A percentile compares a stretch with the other conserved stretches of the same genome.
Conservation (phyloP, 1,140 invertebrate genomes). For the Archivesica marissinica region DNA sequence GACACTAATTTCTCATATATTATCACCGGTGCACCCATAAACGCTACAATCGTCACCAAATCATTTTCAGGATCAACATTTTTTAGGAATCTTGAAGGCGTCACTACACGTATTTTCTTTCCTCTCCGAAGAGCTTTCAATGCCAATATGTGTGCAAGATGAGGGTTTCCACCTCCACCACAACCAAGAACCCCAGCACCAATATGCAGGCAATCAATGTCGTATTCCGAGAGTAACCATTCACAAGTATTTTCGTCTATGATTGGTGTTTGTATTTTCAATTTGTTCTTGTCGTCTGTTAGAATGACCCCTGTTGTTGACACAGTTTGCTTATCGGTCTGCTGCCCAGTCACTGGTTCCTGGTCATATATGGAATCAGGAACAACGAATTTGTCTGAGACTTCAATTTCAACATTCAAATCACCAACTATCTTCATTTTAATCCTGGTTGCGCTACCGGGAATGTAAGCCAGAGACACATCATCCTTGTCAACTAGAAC, state of each 20-base stretch:
- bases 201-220: slow-evolving; percentile 78
- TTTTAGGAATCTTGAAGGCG: slow-evolving; percentile 64
- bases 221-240: slow-evolving; percentile 77
- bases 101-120: slow-evolving; percentile 73
- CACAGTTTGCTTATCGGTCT: slow-evolving; percentile 55
- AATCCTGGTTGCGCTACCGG: slow-evolving; percentile 74
- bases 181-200: slow-evolving; percentile 80
- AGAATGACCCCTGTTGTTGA: slow-evolving; percentile 51
- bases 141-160: slow-evolving; percentile 72
- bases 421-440: slow-evolving; percentile 75
- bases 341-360: neutral
- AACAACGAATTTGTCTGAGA: slow-evolving; percentile 23
- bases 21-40: slow-evolving; percentile 78
- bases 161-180: slow-evolving; percentile 79
- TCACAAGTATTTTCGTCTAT: slow-evolving; percentile 71
- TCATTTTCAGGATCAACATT: slow-evolving; percentile 68
- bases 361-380: slow-evolving; percentile 45
- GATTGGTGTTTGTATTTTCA: slow-evolving; percentile 50
- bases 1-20: slow-evolving; percentile 72
- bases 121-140: slow-evolving; percentile 68
- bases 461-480: slow-evolving; percentile 73
- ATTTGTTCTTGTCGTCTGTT: slow-evolving; percentile 10
- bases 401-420: slow-evolving; percentile 16
- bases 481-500: slow-evolving; percentile 71
- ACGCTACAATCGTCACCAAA: slow-evolving; percentile 66